Percentiles rank a stretch among this genome's conserved stretches.
phyloP scores from a whole-genome alignment of 2,888 invertebrate species.

The Tetragonula carbonaria region DNA sequence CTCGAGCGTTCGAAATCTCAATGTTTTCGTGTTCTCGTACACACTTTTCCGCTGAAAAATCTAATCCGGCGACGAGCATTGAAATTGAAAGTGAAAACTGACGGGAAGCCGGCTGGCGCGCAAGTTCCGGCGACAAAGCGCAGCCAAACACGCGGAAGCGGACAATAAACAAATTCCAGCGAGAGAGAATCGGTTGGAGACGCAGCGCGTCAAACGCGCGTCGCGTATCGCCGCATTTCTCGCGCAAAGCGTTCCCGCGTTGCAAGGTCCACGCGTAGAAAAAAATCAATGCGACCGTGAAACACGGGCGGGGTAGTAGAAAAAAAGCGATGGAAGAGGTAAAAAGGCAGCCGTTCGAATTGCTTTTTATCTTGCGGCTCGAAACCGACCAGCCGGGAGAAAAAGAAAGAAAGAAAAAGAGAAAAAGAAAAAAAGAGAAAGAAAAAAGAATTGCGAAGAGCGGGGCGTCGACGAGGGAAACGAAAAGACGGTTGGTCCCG shows the following conservation, averaged over 20 bases:
- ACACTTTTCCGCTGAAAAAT: neutral
- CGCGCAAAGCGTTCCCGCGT: slow-evolving; percentile 1
- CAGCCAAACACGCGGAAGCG: neutral
- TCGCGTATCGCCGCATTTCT: neutral
- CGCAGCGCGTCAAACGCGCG: neutral
- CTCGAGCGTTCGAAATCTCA: too few species aligned
- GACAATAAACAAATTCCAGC: neutral
- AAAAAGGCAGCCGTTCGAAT: slow-evolving; percentile 14
- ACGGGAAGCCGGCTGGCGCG: too few species aligned
- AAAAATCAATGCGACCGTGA: slow-evolving; percentile 40
- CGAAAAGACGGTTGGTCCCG: slow-evolving; percentile 45
- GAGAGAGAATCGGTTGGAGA: slow-evolving; percentile 1
- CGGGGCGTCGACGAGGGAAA: slow-evolving; percentile 17
- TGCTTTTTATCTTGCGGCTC: slow-evolving; percentile 33
- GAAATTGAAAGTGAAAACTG: neutral
- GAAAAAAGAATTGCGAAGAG: neutral
- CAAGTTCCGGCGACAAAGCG: neutral
- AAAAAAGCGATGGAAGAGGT: slow-evolving; percentile 2
- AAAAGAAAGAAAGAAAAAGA: neutral
- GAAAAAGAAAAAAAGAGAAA: too few species aligned
- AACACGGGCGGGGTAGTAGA: neutral
- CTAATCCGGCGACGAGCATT: neutral
- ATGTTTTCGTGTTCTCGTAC: too few species aligned
- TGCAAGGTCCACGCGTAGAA: neutral
- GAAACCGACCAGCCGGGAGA: neutral